Evolutionary conservation across 92 coral and sea anemone genomes (phyloP).

Genomic region (Palythoa caribaeorum): DNA sequence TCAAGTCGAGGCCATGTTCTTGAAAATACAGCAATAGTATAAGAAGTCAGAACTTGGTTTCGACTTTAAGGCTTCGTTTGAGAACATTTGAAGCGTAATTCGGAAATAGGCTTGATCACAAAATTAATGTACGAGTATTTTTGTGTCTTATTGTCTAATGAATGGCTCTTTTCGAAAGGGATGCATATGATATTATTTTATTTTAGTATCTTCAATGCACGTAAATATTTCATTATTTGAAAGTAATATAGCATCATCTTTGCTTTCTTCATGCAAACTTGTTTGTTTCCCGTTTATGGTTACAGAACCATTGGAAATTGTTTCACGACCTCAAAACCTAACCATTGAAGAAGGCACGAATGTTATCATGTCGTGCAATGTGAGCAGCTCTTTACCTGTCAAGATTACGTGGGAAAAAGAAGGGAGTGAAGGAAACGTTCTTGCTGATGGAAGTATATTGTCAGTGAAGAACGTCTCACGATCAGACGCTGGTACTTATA

Average conservation of each 20-base stretch:
- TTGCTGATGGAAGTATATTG: conserved; percentile 53
- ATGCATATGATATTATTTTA: too few relatives aligned
- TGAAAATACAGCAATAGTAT: too few relatives aligned
- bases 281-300: neutral
- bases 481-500: conserved; percentile 66
- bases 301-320: conserved; percentile 77
- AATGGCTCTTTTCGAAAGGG: too few relatives aligned
- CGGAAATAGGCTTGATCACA: too few relatives aligned
- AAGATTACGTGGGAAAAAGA: conserved; percentile 61
- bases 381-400: conserved; percentile 55
- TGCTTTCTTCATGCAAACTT: neutral
- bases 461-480: conserved; percentile 50
- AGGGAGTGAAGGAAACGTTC: conserved; percentile 5
- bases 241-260: neutral
- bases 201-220: too few relatives aligned
- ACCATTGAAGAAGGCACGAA: conserved; percentile 63
- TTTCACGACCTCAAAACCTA: conserved; percentile 56
- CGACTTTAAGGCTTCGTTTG: too few relatives aligned
- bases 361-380: conserved; percentile 73
- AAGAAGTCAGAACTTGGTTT: too few relatives aligned
- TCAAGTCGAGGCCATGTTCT: too few relatives aligned
- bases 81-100: too few relatives aligned
- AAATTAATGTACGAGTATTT: too few relatives aligned
- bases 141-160: too few relatives aligned
- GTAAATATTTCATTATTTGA: too few relatives aligned